phyloP scores from a whole-genome alignment of 2,113 vertebrate genomes.

The Hipposideros armiger region DNA sequence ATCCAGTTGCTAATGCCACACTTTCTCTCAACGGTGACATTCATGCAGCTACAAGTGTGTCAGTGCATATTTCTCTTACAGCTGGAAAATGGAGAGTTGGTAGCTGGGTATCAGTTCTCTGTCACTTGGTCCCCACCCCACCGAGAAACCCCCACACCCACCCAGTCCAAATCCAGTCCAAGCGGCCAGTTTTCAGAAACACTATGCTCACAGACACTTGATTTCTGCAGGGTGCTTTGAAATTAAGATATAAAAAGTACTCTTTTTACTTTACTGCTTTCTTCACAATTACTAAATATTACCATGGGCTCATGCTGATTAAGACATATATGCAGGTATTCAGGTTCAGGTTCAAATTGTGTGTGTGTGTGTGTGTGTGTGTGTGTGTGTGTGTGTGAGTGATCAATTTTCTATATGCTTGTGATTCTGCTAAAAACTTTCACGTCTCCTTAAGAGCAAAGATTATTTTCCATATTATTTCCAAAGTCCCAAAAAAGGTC shows the following conservation, averaged over 20 bases:
- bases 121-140: background rate
- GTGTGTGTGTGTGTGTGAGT: background rate
- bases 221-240: background rate
- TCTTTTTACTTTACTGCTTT: background rate
- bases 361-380: background rate
- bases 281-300: background rate
- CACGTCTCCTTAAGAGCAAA: background rate
- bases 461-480: background rate
- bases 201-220: background rate
- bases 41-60: background rate
- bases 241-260: background rate
- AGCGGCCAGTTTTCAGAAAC: background rate
- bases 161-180: background rate
- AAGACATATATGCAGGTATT: background rate
- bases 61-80: background rate
- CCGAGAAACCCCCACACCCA: background rate
- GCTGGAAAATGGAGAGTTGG: background rate
- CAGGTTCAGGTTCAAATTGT: background rate
- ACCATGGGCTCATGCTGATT: background rate
- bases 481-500: background rate
- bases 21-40: background rate
- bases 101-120: background rate
- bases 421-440: constrained; percentile 15
- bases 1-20: background rate
- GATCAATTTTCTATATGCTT: background rate